Evolutionary conservation across 2,797 vertebrate species (phyloP).

Genomic region (Geotrypetes seraphini): DNA sequence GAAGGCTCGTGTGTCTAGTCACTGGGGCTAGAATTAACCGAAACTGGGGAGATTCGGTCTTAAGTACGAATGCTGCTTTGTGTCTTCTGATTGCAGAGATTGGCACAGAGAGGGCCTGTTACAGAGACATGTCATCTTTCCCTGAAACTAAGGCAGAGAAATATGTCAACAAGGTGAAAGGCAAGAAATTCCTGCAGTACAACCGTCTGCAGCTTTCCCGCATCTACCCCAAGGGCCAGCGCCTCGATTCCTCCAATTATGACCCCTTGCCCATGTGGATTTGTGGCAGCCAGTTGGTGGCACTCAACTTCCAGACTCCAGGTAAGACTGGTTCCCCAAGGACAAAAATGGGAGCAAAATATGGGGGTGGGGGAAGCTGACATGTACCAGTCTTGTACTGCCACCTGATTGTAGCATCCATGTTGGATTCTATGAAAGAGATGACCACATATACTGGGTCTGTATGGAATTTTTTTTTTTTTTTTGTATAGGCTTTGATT

Average conservation of each 20-base stretch:
- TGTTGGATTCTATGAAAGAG: too few species aligned
- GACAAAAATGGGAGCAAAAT: not conserved
- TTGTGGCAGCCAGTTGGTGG: slow-evolving; percentile 93
- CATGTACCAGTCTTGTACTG: too few species aligned
- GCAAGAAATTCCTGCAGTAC: slow-evolving; percentile 95
- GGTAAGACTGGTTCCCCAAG: slow-evolving; percentile 45
- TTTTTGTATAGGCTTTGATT: too few species aligned
- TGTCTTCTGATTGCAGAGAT: slow-evolving; percentile 88
- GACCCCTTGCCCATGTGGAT: slow-evolving; percentile 98
- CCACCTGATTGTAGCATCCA: too few species aligned
- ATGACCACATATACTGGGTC: too few species aligned
- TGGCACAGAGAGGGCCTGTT: slow-evolving; percentile 89
- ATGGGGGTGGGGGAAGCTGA: not conserved
- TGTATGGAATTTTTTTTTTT: too few species aligned
- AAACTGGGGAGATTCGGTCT: not conserved
- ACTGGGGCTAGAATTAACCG: accelerated
- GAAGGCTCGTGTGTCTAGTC: not conserved
- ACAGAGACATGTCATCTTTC: slow-evolving; percentile 96
- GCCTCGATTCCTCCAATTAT: slow-evolving; percentile 95
- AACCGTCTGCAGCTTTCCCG: slow-evolving; percentile 93
- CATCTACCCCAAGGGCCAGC: slow-evolving; percentile 94
- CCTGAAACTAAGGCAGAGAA: slow-evolving; percentile 97
- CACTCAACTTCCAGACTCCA: slow-evolving; percentile 96
- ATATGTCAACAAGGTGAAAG: slow-evolving; percentile 89
- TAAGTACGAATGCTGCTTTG: too few species aligned